These are phyloP conservation scores for Alectura lathami DNA, from an alignment of 2,113 vertebrate genomes.

Conservation along the genomic window DNA sequence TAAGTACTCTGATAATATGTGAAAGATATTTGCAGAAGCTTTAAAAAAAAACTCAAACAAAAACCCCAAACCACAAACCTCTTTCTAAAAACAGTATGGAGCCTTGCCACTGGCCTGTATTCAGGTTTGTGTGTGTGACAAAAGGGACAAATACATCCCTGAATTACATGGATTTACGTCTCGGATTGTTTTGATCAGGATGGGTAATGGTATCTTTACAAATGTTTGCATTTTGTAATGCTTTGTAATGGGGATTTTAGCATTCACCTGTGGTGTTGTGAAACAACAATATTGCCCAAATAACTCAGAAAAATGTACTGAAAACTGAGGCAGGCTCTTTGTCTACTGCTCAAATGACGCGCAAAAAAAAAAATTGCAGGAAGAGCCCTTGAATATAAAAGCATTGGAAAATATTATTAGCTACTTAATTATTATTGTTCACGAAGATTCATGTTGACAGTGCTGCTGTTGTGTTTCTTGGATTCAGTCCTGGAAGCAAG, in stretches of 20 bases:
- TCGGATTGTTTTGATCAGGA: background rate
- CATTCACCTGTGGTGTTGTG: background rate
- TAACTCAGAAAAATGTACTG: background rate
- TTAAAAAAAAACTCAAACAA: background rate
- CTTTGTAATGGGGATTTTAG: background rate
- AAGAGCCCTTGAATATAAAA: background rate
- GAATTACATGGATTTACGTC: background rate
- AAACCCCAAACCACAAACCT: background rate
- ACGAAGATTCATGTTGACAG: background rate
- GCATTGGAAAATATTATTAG: background rate
- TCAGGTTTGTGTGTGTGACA: background rate
- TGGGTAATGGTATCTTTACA: background rate
- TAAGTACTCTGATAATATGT: background rate
- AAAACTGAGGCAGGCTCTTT: background rate
- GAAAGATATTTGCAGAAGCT: background rate
- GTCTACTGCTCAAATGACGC: background rate
- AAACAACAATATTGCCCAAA: background rate
- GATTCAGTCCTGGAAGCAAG: background rate
- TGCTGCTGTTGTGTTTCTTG: background rate
- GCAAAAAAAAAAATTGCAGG: rapidly evolving
- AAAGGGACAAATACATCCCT: background rate
- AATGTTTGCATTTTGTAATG: background rate
- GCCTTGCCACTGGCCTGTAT: background rate
- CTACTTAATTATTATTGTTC: background rate
- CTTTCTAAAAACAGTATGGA: background rate